Evolutionary conservation across 2,888 invertebrate genomes (phyloP), one percentile per base, ranked within the genome.

Genomic region (Cryptocephalus primarius): DNA sequence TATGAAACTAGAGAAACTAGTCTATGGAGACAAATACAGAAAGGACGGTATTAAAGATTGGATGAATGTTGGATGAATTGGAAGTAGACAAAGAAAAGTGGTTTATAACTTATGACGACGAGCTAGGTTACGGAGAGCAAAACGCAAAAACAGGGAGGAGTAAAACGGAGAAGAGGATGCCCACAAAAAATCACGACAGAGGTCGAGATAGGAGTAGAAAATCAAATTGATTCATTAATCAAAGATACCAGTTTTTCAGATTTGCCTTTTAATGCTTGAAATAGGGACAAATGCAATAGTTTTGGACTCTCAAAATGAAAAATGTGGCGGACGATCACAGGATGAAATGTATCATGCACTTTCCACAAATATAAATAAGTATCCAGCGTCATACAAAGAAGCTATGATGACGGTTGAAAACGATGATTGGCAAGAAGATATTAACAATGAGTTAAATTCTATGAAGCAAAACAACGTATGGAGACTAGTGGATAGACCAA

Each of bases 401-500:
- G 44, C 44, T 31, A 12, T 43, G 43, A n/a, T n/a, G n/a, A n/a
- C n/a, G n/a, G n/a, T n/a, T n/a, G n/a, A n/a, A n/a, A n/a, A n/a
- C n/a, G n/a, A n/a, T n/a, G n/a, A n/a, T n/a, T 44, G 39, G 44
- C 9, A 44, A 31, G 38, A 33, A 2, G 39, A 38, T 22, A 44
- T 44, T 31, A 31, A 12, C 3, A 38, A 39, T 12, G 47, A 47
- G 32, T 40, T 47, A 22, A 39, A 47, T 12, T 47, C 47, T 33
- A 47, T 47, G 40, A 32, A 12, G 12, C 13, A 43, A 12, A 47
- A 47, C 34, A 39, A 47, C 9, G 47, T 47, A 11, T 47, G 44
- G 40, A 32, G 32, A 47, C n/a, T 44, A 10, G 43, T 43, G 9
- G 32, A 47, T 11, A 39, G 43, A 40, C 47, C 44, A n/a, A 13